These are phyloP conservation scores for Sarcoramphus papa DNA, from an alignment of 2,797 vertebrate genomes.

Conservation along the genomic window DNA sequence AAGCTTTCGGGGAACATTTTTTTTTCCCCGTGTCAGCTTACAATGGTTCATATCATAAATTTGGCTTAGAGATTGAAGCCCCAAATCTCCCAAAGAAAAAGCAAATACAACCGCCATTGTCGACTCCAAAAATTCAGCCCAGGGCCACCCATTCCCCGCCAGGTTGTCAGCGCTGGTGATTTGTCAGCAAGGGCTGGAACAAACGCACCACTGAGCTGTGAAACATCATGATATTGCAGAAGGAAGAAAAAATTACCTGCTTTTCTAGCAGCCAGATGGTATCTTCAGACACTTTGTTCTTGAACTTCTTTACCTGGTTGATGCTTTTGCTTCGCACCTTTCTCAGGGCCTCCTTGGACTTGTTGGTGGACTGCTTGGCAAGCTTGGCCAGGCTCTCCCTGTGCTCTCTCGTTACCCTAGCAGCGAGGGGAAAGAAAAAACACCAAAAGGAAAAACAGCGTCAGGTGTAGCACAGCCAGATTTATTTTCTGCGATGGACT, in stretches of 20 bases:
- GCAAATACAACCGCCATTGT: neutral
- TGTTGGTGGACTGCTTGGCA: slow-evolving; percentile 91
- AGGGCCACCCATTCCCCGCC: neutral
- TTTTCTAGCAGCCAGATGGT: slow-evolving; percentile 89
- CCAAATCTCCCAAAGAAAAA: neutral
- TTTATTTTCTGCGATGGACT: neutral
- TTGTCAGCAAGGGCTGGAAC: neutral
- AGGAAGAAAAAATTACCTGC: slow-evolving; percentile 77
- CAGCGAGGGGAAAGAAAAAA: neutral
- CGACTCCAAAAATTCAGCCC: neutral
- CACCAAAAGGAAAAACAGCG: neutral
- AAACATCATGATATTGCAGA: neutral
- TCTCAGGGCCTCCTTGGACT: slow-evolving; percentile 91
- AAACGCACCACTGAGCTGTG: neutral
- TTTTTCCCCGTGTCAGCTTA: neutral
- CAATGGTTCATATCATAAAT: neutral
- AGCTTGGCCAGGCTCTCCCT: slow-evolving; percentile 87
- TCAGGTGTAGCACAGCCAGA: neutral
- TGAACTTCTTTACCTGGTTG: slow-evolving; percentile 82
- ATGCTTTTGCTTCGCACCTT: slow-evolving; percentile 81
- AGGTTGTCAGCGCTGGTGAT: neutral
- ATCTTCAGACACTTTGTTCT: slow-evolving; percentile 87
- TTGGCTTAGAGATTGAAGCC: neutral
- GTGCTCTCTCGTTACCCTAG: slow-evolving; percentile 91
- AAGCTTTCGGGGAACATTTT: neutral